Base-by-base conservation (phyloP, 2,888 invertebrate species). In the Torymus tubicola region DNA sequence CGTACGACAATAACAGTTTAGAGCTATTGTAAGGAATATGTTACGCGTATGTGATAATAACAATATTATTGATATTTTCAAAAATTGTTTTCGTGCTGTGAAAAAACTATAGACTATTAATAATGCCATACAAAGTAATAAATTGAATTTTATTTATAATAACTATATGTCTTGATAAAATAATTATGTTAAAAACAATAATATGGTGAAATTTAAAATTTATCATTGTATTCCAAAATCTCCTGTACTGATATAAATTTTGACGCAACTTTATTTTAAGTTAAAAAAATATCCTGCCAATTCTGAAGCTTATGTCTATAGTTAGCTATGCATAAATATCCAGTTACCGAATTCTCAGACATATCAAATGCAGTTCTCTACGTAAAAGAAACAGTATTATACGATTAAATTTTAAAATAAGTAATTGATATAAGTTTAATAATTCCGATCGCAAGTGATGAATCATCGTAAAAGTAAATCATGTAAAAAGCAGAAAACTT, bases 301-400 rank as follows among this genome's bases (percentile, higher is more conserved):
- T 88, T 87, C 86, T 86, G 80, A 78, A 72, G 81, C 61, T 65
- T 72, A 14, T 53, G 24, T 13, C 14, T 3, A 31, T 61, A 50
- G 16, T 77, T 65, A 16, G 63, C 50, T 53, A 16, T 57, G 55
- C 31, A 58, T 81, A 65, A 24, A 63, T 31, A 78, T 81, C 78
- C 82, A 68, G 81, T 85, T 84, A 86, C 86, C 86, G 86, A 88
- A 88, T 88, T 86, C 84, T 80, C 83, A 86, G 82, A 86, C 87
- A 87, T 87, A 87, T 87, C 87, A 85, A 80, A 84, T 16, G 16
- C 61, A 71, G 24, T 77, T 80, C 75, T 42, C 18, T 61, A 78
- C 60, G 52, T 52, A 13, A 52, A 58, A 69, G n/a, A 67, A 64
- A 50, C 55, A 72, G 55, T 58, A 68, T 70, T 76, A 64, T 76